Base-by-base conservation (phyloP, 1,140 invertebrate species). In the Radopholus similis region DNA sequence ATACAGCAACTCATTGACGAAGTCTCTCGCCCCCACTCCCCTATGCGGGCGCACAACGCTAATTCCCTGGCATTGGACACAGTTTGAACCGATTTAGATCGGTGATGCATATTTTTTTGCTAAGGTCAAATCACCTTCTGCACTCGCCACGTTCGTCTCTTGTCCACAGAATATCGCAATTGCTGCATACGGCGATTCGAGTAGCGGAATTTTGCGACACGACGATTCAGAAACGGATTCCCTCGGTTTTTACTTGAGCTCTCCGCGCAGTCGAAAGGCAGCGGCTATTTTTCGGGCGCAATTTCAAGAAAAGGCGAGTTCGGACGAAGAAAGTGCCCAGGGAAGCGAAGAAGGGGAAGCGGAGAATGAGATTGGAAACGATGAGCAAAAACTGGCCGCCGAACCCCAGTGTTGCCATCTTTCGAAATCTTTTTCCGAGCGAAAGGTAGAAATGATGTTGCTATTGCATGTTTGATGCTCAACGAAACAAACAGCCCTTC, bases 1-100 rank as follows among this genome's bases (percentile, higher is more conserved):
- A 62, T 73, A 18, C 71, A 74, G n/a, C 56, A 73, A 28, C 49
- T 73, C 4, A 64, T 73, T 1, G 65, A 74, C 6, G 71, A 73
- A 42, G 65, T 74, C 6, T 40, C 26, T 28, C 35, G 71, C 4
- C 72, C 71, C 9, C 23, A 54, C 40, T 58, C 70, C 47, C 51
- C 70, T 32, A 75, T 73, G 49, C 49, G 49, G 13, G 37, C 23
- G 13, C 42, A 62, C 34, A 62, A 62, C 44, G 26, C 58, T 11
- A 18, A 62, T 62, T 47, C 58, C 5, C 49, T 62, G 21, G 58
- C 65, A 23, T 38, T 37, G 35, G 62, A 67, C 15, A 21, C 58
- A 13, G 58, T 62, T 23, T 66, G 35, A 49, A 13, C 4, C 5
- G 3, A 2, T 13, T 28, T 62, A 21, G 9, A 28, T 44, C 15